A percentile compares a stretch with the other conserved stretches of the same genome.
Conservation (phyloP, 2,888 invertebrate species). For the Temnothorax rugatulus region DNA sequence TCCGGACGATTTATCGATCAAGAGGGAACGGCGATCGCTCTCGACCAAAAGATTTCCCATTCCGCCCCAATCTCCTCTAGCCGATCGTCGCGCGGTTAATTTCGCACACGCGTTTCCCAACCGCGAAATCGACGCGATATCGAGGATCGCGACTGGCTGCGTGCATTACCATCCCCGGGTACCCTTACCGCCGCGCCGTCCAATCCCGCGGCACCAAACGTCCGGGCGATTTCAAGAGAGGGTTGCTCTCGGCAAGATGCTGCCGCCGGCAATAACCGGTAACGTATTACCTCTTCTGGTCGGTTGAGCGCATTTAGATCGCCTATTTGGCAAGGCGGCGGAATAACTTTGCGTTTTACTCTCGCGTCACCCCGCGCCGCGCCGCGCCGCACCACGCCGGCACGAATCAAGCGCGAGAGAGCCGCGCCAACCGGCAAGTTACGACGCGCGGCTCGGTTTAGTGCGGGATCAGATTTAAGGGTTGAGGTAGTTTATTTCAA, state of each 20-base stretch:
- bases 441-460: constrained; percentile 58
- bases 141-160: constrained; percentile 56
- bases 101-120: constrained; percentile 60
- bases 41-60: constrained; percentile 62
- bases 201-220: constrained; percentile 20
- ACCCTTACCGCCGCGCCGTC: constrained; percentile 56
- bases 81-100: constrained; percentile 69
- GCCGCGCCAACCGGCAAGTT: constrained; percentile 73
- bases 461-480: constrained; percentile 43
- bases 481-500: constrained; percentile 23
- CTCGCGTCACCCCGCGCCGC: constrained; percentile 61
- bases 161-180: constrained; percentile 60
- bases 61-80: constrained; percentile 10
- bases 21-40: constrained; percentile 47
- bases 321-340: constrained; percentile 82
- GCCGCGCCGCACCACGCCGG: constrained; percentile 55
- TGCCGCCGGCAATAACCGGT: constrained; percentile 82
- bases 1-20: constrained; percentile 59
- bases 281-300: constrained; percentile 84
- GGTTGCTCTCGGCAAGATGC: constrained; percentile 78
- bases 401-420: constrained; percentile 77
- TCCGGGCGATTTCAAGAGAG: constrained; percentile 63
- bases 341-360: constrained; percentile 83
- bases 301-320: constrained; percentile 84
- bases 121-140: constrained; percentile 57